Evolutionary conservation across 2,113 vertebrate species (phyloP).

Genomic region (Peromyscus maniculatus): DNA sequence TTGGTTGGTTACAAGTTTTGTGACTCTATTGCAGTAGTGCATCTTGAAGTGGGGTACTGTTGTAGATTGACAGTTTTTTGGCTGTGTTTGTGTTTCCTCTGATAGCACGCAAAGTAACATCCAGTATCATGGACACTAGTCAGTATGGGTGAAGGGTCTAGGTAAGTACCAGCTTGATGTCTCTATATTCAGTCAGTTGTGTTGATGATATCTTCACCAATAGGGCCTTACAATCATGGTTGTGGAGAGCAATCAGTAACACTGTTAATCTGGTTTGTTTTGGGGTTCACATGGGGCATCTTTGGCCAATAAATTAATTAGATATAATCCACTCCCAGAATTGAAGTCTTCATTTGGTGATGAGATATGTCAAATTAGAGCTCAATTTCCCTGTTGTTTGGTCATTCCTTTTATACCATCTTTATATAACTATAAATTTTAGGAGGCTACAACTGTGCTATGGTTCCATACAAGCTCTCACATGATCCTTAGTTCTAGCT

Average conservation of each 20-base stretch:
- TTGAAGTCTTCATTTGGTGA: neutral
- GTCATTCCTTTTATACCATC: neutral
- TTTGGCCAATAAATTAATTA: neutral
- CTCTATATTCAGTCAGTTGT: neutral
- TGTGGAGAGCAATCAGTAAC: neutral
- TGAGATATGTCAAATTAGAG: neutral
- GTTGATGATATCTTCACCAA: neutral
- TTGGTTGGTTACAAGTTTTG: neutral
- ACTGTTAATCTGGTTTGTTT: neutral
- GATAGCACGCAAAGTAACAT: neutral
- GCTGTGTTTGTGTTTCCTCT: neutral
- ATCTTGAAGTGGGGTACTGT: neutral
- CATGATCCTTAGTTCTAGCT: neutral
- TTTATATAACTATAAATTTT: too few relatives aligned
- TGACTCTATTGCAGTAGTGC: neutral
- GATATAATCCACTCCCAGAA: neutral
- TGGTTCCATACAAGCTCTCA: neutral
- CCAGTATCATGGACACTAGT: too few relatives aligned
- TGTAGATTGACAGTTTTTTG: neutral
- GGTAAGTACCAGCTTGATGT: too few relatives aligned
- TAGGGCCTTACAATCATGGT: neutral
- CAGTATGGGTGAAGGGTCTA: too few relatives aligned
- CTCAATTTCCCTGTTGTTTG: neutral
- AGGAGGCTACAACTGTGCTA: neutral
- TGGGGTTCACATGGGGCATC: neutral